Percentiles rank a stretch among this genome's conserved stretches.
Conservation (phyloP, 2,113 vertebrate genomes). For the Albula glossodonta region DNA sequence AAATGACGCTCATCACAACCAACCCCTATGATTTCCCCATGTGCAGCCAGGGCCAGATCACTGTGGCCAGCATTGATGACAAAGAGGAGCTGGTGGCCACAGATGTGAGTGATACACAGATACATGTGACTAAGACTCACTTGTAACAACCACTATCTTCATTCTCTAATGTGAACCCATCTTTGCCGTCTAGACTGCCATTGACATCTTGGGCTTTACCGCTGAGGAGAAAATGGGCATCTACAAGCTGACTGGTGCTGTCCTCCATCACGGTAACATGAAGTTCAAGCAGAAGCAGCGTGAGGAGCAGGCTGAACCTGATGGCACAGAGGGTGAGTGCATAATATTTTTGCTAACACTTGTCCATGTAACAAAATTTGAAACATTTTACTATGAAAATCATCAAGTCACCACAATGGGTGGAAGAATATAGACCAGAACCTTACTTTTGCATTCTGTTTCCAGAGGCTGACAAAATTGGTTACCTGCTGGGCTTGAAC, state of each 20-base stretch:
- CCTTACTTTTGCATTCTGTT: neutral
- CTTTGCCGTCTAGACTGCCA: slow-evolving; percentile 37
- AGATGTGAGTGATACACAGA: slow-evolving; percentile 28
- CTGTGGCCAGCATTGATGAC: slow-evolving; percentile 35
- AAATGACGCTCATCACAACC: slow-evolving; percentile 35
- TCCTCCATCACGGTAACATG: slow-evolving; percentile 83
- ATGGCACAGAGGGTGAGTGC: slow-evolving; percentile 80
- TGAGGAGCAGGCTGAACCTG: slow-evolving; percentile 86
- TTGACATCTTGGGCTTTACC: slow-evolving; percentile 77
- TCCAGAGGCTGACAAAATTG: slow-evolving; percentile 8
- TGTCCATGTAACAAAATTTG: neutral
- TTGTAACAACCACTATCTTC: neutral
- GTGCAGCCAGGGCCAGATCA: slow-evolving; percentile 36
- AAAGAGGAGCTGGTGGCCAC: slow-evolving; percentile 36
- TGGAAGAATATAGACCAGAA: neutral
- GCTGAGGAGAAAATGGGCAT: slow-evolving; percentile 78
- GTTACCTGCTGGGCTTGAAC: slow-evolving; percentile 9
- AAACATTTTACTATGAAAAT: neutral
- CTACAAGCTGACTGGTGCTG: slow-evolving; percentile 83
- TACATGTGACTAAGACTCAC: neutral
- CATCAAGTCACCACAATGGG: too few species aligned
- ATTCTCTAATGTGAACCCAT: neutral
- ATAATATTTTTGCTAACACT: neutral
- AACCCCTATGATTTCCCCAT: slow-evolving; percentile 39
- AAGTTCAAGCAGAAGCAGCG: slow-evolving; percentile 84